phyloP scores from a whole-genome alignment of 2,797 vertebrate genomes.

The Chelon auratus region DNA sequence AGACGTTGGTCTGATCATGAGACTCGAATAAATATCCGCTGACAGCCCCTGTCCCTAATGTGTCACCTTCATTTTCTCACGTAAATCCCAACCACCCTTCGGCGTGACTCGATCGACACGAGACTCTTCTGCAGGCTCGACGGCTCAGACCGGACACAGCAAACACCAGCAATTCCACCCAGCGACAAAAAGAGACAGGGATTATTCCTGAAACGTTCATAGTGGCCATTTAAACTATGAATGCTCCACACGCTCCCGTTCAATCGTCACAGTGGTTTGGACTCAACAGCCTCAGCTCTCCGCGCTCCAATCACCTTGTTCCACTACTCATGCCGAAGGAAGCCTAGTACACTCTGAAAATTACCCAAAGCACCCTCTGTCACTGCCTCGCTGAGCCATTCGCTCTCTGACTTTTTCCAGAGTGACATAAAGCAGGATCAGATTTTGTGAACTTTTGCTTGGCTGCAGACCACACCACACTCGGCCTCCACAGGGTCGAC shows the following conservation, averaged over 20 bases:
- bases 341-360: constrained; percentile 32
- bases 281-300: constrained; percentile 37
- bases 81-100: constrained; percentile 32
- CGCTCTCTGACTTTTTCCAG: not conserved
- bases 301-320: constrained; percentile 55
- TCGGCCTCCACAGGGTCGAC: constrained; percentile 30
- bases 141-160: constrained; percentile 25
- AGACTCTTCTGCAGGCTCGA: not conserved
- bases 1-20: constrained; percentile 32
- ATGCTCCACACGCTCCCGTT: constrained; percentile 12
- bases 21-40: constrained; percentile 43
- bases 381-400: constrained; percentile 1
- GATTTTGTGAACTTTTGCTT: constrained; percentile 56
- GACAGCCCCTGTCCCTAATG: constrained; percentile 25
- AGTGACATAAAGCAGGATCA: constrained; percentile 33
- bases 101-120: constrained; percentile 8
- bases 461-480: constrained; percentile 38
- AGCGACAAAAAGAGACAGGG: constrained; percentile 12
- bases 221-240: not conserved
- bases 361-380: constrained; percentile 22
- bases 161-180: constrained; percentile 20
- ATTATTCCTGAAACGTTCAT: constrained; percentile 30
- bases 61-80: constrained; percentile 24
- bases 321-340: constrained; percentile 35
- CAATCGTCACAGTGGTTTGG: constrained; percentile 49